phyloP scores from a whole-genome alignment of 2,797 vertebrate species.

The Myiothlypis chrysogaster region DNA sequence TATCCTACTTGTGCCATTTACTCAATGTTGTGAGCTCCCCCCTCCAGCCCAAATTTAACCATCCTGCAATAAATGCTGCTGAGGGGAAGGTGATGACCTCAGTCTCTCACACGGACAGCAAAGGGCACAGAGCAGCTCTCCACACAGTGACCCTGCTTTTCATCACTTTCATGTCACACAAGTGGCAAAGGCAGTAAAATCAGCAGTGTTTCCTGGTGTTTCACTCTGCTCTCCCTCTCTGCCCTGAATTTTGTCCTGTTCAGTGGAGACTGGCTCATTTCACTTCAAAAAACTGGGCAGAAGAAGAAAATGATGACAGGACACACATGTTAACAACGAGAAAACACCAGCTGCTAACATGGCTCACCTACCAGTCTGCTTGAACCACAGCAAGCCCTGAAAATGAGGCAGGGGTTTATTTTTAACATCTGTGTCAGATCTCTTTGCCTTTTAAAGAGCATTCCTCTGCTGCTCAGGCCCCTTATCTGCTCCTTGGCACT shows the following conservation, averaged over 20 bases:
- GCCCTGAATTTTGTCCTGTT: background rate
- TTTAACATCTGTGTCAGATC: slow-evolving; percentile 46
- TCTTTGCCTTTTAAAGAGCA: slow-evolving; percentile 62
- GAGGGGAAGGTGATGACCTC: background rate
- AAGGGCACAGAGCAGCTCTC: background rate
- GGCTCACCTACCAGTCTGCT: background rate
- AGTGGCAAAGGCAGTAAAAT: background rate
- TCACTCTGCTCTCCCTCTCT: background rate
- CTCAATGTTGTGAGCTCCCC: background rate
- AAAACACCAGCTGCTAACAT: background rate
- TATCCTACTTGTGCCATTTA: background rate
- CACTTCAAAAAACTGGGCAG: background rate
- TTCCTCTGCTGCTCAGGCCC: background rate
- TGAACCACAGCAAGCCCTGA: background rate
- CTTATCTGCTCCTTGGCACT: background rate
- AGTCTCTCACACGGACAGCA: background rate
- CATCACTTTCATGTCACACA: background rate
- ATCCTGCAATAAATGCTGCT: background rate
- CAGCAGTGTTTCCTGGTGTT: background rate
- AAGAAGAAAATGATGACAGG: slow-evolving; percentile 10
- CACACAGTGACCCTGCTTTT: background rate
- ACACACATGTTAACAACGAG: rapidly evolving
- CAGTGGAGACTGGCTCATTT: background rate
- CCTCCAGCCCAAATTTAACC: background rate
- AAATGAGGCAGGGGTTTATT: slow-evolving; percentile 51